Evolutionary conservation across 2,888 invertebrate genomes (phyloP), one percentile per base, ranked within the genome.

Genomic region (Trachelus tabidus): DNA sequence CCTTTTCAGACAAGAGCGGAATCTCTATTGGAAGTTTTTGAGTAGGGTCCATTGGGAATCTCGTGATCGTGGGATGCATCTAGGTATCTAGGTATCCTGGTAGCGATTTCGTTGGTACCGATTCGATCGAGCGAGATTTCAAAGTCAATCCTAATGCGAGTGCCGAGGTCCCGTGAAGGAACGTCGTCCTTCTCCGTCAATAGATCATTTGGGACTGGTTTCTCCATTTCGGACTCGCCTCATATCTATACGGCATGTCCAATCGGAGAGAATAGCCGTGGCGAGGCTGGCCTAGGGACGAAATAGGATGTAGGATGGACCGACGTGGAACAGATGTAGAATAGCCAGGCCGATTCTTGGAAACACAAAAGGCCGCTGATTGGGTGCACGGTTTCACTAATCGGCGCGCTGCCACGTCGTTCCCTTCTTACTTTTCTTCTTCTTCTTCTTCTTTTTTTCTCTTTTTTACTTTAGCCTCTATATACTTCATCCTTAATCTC

Each of bases 321-420:
- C 56, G 71, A 73, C 75, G 75, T 75, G 79, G 81, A 82, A 76
- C 79, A 79, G 79, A 79, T 79, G 79, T 79, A 79, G 79, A 79
- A 71, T 79, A 76, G 79, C 81, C 80, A 76, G 79, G 80, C 75
- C 68, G 83, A 82, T 83, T 83, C 83, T 83, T 79, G 83, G 83
- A 83, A 83, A 82, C 80, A 83, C 83, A 83, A 83, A 83, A 80
- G 83, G 79, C 83, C 82, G 80, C 83, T 83, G 83, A 83, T 83
- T 83, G 83, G 83, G 82, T 82, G 82, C 83, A 82, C 83, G 81
- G 79, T 83, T 83, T 82, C 80, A 81, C 81, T 81, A 81, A 83
- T 83, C 82, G 81, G 79, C 82, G 79, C 79, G 80, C 73, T 69
- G 74, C 40, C 77, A 71, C 56, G 73, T 40, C 37, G 35, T 68